Conservation (phyloP, 2,888 invertebrate genomes). For the Drosophila pseudotakahashii region DNA sequence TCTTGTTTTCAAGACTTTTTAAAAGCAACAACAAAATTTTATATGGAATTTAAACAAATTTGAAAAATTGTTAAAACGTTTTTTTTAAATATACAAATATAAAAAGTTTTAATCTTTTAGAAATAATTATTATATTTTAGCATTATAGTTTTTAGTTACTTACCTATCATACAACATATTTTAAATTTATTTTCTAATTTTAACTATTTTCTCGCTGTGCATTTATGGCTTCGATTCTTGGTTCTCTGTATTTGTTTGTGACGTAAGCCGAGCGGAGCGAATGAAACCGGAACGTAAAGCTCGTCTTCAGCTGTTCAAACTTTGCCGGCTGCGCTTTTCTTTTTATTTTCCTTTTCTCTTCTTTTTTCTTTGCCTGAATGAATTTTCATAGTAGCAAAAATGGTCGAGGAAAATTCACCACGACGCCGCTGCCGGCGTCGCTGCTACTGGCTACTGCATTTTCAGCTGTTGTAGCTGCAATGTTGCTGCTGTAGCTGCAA, state of each 20-base stretch:
- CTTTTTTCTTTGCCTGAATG: slow-evolving; percentile 54
- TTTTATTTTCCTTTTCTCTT: slow-evolving; percentile 15
- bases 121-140: too few relatives aligned
- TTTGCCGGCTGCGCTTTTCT: slow-evolving; percentile 67
- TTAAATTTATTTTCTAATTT: neutral
- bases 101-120: too few relatives aligned
- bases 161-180: neutral
- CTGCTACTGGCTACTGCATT: slow-evolving; percentile 36
- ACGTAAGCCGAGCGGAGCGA: slow-evolving; percentile 63
- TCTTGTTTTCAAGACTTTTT: neutral
- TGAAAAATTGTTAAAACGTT: too few relatives aligned
- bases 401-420: slow-evolving; percentile 37
- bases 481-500: slow-evolving; percentile 10
- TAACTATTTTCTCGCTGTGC: neutral
- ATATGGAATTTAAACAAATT: too few relatives aligned
- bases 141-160: too few relatives aligned
- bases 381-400: slow-evolving; percentile 56
- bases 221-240: slow-evolving; percentile 13
- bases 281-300: slow-evolving; percentile 39
- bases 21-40: too few relatives aligned
- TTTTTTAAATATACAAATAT: too few relatives aligned
- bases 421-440: slow-evolving; percentile 50
- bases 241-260: slow-evolving; percentile 46
- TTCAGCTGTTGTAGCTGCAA: slow-evolving; percentile 4
- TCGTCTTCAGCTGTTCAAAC: slow-evolving; percentile 44